Evolutionary conservation across 1,140 invertebrate genomes (phyloP).

Genomic region (Zaprionus vittiger): DNA sequence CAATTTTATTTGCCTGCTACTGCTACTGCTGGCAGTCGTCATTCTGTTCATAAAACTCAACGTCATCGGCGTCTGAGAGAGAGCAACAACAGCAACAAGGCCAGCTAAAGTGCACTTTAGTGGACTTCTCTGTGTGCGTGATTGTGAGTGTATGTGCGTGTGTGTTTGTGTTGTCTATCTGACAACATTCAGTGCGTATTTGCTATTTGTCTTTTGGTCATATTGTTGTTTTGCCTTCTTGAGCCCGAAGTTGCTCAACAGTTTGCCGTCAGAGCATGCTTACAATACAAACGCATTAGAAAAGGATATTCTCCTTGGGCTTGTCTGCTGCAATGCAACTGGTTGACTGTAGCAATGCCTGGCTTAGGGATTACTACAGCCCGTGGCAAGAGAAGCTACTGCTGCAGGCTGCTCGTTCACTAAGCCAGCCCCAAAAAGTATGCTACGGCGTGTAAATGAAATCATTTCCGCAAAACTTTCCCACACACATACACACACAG

Average conservation of each 20-base stretch:
- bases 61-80: conserved; percentile 70
- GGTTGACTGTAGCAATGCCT: conserved; percentile 20
- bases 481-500: conserved; percentile 29
- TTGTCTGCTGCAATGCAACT: conserved; percentile 27
- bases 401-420: neutral
- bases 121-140: conserved; percentile 67
- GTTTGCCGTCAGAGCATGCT: conserved; percentile 29
- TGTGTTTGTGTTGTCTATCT: conserved; percentile 23
- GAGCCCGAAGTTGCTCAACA: conserved; percentile 26
- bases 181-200: conserved; percentile 37
- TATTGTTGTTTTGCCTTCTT: conserved; percentile 48
- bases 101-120: conserved; percentile 74
- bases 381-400: neutral
- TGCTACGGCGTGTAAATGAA: conserved; percentile 56
- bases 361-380: neutral
- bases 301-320: conserved; percentile 22
- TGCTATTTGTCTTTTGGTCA: conserved; percentile 67
- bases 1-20: conserved; percentile 56
- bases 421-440: conserved; percentile 1
- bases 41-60: conserved; percentile 74
- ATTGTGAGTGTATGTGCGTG: conserved; percentile 17
- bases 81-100: conserved; percentile 27
- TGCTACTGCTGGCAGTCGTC: conserved; percentile 58
- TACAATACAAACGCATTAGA: conserved; percentile 46
- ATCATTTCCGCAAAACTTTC: conserved; percentile 60